Evolutionary conservation across 2,113 vertebrate species (phyloP), one percentile per base, ranked within the genome.

Genomic region (Caracal caracal): DNA sequence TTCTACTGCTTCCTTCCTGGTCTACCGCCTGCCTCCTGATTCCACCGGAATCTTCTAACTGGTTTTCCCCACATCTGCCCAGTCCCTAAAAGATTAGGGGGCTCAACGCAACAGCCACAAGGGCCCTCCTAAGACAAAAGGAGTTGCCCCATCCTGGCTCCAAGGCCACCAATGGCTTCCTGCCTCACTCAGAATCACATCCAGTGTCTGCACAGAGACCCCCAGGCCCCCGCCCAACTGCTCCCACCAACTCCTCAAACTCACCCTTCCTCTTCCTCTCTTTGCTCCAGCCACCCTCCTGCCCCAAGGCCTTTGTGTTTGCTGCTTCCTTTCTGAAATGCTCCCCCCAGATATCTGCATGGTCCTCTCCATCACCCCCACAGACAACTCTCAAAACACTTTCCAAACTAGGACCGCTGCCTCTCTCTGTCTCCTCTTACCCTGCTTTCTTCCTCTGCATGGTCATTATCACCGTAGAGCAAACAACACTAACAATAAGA

Each of bases 191-290:
- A 30, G 65, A 20, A 11, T 83, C 79, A 28, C 17, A 49, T 4
- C 33, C 22, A 20, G 51, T 16, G 26, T 73, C 22, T 19, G 15
- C 15, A 5, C 20, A 1, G 53, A 70, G 89, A 70, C 35, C 22
- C 5, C 43, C 68, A 17, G 24, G 35, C 3, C 7, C 5, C 26
- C 0, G 0, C 80, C 8, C 33, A 10, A 5, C 40, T 11, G 22
- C 24, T 37, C 51, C 68, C 8, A 3, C 17, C 30, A 47, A 47
- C 0, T 8, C 65, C 26, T 35, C 73, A 37, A 13, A 11, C 30
- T 47, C 13, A n/a, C 13, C 37, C 53, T 47, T 49, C 30, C 6
- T 30, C 22, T 33, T 40, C 10, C 68, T 73, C 6, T 40, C 26
- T 61, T 53, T 47, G 11, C 20, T 43, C 86, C 53, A 10, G 35